Evolutionary conservation across 1,140 invertebrate genomes (phyloP), one percentile per base, ranked within the genome.

Genomic region (Drosophila melanica): DNA sequence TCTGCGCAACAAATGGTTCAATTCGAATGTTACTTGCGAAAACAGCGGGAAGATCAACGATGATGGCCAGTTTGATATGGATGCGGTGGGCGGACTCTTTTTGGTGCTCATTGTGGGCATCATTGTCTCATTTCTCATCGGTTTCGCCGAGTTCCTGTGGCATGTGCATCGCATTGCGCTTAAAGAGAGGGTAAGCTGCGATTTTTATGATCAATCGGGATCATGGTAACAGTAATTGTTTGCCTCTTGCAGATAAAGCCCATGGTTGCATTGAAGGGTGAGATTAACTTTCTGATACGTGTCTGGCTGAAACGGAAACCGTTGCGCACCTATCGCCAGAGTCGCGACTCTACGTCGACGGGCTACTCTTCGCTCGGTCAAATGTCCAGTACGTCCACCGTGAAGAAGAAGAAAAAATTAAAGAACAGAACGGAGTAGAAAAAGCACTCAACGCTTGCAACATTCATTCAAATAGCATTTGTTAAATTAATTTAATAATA

Each of bases 1-100:
- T 37, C 90, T 98, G 7, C 97, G 98, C 90, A 94, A 94, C 14
- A 96, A 95, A 90, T 98, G 97, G 97, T 98, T 95, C 81, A 93
- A 94, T 48, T 93, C 92, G 14, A 81, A 91, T 47, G 66, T 77
- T 10, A 81, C 75, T 3, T 81, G 75, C 10, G 45, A 75, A 23
- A 33, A 18, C 27, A 59, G 18, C 14, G 68, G 58, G 9, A 4
- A 66, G 2, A 69, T 72, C 1, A 77, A 73, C 18, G 89, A 93
- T 45, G 73, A 93, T 11, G 93, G 93, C 1, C 95, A 96, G 86
- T 91, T 96, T 9, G 95, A 95, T 16, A 93, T 98, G 63, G 94
- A 95, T 20, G 96, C 97, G 70, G 96, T 98, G 12, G 97, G 97
- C 63, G 98, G 98, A 35, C 96, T 98, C 5, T 99, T 98, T 91